These are phyloP conservation scores for Conus betulinus DNA, from an alignment of 1,140 invertebrate species.

Conservation along the genomic window DNA sequence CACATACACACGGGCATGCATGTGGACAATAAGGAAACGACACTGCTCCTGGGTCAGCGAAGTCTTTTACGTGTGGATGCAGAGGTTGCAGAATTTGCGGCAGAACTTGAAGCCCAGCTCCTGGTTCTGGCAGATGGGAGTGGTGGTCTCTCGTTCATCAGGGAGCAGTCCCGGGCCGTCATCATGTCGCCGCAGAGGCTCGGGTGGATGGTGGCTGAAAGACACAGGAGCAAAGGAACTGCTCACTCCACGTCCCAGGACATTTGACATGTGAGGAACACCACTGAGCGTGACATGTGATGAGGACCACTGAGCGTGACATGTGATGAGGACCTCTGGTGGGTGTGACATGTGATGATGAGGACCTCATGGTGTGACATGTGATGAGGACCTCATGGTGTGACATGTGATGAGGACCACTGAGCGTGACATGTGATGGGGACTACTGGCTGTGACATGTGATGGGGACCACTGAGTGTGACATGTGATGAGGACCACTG, in stretches of 20 bases:
- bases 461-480: too few relatives aligned
- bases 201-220: conserved; percentile 42
- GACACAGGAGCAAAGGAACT: background rate
- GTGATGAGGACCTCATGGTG: too few relatives aligned
- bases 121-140: conserved; percentile 35
- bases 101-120: conserved; percentile 38
- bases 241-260: too few relatives aligned
- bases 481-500: too few relatives aligned
- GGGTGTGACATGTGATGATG: too few relatives aligned
- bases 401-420: too few relatives aligned
- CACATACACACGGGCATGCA: conserved; percentile 28
- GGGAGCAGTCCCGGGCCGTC: conserved; percentile 41
- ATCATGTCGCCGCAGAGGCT: conserved; percentile 45
- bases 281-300: too few relatives aligned
- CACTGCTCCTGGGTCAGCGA: background rate
- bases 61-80: background rate
- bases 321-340: background rate
- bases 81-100: conserved; percentile 37
- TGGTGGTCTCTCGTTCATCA: conserved; percentile 48
- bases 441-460: too few relatives aligned
- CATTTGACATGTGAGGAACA: background rate
- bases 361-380: background rate
- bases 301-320: too few relatives aligned
- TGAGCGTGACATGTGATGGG: too few relatives aligned
- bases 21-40: background rate